Evolutionary conservation across 1,140 invertebrate species (phyloP).

Genomic region (Archivesica marissinica): DNA sequence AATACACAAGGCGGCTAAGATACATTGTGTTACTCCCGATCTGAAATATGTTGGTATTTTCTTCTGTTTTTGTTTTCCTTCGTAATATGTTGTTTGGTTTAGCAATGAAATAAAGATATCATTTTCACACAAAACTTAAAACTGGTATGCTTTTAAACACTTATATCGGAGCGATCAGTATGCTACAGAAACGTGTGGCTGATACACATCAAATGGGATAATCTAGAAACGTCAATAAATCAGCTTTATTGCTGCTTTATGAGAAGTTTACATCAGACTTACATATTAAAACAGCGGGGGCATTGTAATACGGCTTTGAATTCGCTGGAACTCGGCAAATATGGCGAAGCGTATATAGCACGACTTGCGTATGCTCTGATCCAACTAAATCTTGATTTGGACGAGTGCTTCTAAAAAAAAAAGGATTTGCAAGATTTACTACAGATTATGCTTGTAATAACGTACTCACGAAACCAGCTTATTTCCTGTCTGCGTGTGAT

Average conservation of each 20-base stretch:
- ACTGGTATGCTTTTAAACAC: conserved; percentile 7
- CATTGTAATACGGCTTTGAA: neutral
- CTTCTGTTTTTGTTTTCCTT: too few relatives aligned
- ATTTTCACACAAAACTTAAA: conserved; percentile 24
- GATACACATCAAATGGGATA: conserved; percentile 43
- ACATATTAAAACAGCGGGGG: conserved; percentile 42
- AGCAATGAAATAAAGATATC: neutral
- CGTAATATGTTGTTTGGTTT: neutral
- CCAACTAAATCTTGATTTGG: neutral
- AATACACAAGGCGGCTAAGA: too few relatives aligned
- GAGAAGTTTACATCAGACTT: conserved; percentile 51
- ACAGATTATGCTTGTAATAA: too few relatives aligned
- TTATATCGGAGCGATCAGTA: neutral
- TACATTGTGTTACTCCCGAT: too few relatives aligned
- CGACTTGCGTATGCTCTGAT: neutral
- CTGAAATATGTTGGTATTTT: too few relatives aligned
- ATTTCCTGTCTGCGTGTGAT: too few relatives aligned
- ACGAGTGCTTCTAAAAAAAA: too few relatives aligned
- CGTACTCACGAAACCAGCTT: too few relatives aligned
- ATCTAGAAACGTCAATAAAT: conserved; percentile 42
- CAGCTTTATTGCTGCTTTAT: conserved; percentile 57
- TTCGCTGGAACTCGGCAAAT: neutral
- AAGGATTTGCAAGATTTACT: too few relatives aligned
- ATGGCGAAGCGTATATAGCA: neutral
- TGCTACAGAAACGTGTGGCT: conserved; percentile 28